Base-by-base conservation (phyloP, 2,113 vertebrate genomes). In the Porphyrio hochstetteri region DNA sequence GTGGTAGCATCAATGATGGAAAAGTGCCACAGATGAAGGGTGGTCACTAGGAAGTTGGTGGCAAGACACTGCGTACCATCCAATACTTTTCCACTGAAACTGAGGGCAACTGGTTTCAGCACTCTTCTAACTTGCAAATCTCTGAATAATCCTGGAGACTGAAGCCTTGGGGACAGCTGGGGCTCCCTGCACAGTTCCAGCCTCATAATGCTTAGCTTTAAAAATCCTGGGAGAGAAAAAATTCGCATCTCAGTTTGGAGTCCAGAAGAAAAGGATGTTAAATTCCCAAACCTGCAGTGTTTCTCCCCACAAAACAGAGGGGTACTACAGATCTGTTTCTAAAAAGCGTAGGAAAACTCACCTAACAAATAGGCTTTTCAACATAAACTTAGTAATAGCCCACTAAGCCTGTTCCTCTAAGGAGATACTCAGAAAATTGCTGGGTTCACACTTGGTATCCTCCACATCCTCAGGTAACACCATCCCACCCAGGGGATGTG, bases 301-400 rank as follows among this genome's bases (percentile, higher is more conserved):
- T 91, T 74, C 38, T 75, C 8, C 31, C 38, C 13, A 6, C 16
- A 24, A 57, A 86, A 35, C 19, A 44, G 28, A 63, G 24, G 64
- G 14, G 13, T 56, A 55, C 15, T 21, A 9, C 7, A 12, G 48
- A 75, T 61, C 28, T 11, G 4, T 55, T 64, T 52, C 56, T 78
- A 42, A 90, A 92, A 57, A 77, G 42, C 60, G 67, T 70, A 64
- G 55, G 36, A 86, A 92, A 87, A 53, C 24, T 27, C 61, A 89
- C 21, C 42, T n/a, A 70, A 53, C 31, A 78, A 83, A 61, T 18
- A 48, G 29, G 16, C 46, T 83, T 95, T 65, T 56, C 74, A 63
- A 46, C 24, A 81, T 31, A 77, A 77, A 83, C 68, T 63, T 81
- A 50, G 55, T 69, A 88, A 83, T 7, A 71, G 63, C 35, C 52